Evolutionary conservation across 2,113 vertebrate genomes (phyloP).

Genomic region (Heterotis niloticus): DNA sequence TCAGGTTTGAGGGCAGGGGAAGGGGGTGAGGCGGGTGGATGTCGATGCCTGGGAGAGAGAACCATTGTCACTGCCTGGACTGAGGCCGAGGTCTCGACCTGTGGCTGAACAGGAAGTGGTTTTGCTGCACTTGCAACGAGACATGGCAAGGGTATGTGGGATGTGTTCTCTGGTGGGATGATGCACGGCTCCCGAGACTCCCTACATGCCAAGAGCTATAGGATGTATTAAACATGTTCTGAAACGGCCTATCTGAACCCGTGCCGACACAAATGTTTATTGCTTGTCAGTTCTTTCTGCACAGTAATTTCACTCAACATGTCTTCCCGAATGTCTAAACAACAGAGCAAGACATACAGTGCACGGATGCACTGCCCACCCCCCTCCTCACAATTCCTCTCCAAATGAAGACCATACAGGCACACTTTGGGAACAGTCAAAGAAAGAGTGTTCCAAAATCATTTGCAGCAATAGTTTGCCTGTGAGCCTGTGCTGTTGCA

Average conservation of each 20-base stretch:
- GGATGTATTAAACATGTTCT: no score
- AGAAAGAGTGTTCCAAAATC: slow-evolving; percentile 23
- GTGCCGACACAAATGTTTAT: background rate
- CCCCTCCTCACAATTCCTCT: slow-evolving; percentile 18
- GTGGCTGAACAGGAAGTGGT: background rate
- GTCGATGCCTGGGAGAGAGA: background rate
- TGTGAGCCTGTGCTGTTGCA: slow-evolving; percentile 6
- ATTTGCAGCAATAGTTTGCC: slow-evolving; percentile 18
- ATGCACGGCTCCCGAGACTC: no score
- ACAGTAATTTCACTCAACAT: background rate
- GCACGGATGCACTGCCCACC: slow-evolving; percentile 30
- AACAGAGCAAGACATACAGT: slow-evolving; percentile 21
- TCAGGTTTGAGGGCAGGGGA: slow-evolving; percentile 44
- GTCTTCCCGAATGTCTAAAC: slow-evolving; percentile 5
- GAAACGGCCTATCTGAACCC: background rate
- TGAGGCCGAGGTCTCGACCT: background rate
- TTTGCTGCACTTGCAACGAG: background rate
- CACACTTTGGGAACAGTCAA: slow-evolving; percentile 18
- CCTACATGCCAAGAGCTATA: no score
- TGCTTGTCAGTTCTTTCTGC: background rate
- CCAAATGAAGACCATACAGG: slow-evolving; percentile 26
- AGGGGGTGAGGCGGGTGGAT: background rate
- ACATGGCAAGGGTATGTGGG: background rate
- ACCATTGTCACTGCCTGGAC: background rate
- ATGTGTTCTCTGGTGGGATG: background rate